Percentiles rank a stretch among this genome's conserved stretches.
Conservation (phyloP, 2,888 invertebrate genomes). For the Pyralis farinalis region DNA sequence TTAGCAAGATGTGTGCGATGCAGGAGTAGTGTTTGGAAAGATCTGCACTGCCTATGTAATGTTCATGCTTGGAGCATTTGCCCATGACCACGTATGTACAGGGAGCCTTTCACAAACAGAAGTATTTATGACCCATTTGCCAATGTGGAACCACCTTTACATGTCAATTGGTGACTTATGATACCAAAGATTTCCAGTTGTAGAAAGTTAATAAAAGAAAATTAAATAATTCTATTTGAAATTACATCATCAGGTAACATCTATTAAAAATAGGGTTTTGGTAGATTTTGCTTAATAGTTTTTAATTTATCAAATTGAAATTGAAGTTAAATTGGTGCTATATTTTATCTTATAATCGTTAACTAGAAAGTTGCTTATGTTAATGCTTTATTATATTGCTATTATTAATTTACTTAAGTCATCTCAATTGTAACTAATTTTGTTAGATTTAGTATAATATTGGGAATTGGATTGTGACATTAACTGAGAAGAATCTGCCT, state of each 20-base stretch:
- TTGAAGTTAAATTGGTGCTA: constrained; percentile 64
- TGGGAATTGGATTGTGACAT: background rate
- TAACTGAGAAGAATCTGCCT: background rate
- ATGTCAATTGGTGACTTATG: constrained; percentile 46
- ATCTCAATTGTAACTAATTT: background rate
- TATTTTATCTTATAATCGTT: constrained; percentile 29
- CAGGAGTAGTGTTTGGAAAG: too few species aligned
- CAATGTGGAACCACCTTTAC: too few species aligned
- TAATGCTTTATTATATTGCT: background rate
- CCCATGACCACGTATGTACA: too few species aligned
- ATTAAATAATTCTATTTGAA: constrained; percentile 1
- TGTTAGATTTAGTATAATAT: background rate
- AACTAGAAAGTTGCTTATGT: constrained; percentile 2
- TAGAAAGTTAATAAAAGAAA: too few species aligned
- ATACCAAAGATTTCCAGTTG: constrained; percentile 40
- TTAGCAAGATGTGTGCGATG: too few species aligned
- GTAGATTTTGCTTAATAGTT: constrained; percentile 12
- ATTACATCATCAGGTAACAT: background rate
- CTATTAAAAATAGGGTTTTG: constrained; percentile 2
- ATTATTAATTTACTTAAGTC: background rate
- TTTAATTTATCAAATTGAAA: constrained; percentile 8
- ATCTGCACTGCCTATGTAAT: too few species aligned
- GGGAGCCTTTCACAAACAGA: too few species aligned
- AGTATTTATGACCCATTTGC: too few species aligned
- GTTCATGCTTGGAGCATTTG: too few species aligned